Base-by-base conservation (phyloP, 2,888 invertebrate species). In the Nomada ferruginata region DNA sequence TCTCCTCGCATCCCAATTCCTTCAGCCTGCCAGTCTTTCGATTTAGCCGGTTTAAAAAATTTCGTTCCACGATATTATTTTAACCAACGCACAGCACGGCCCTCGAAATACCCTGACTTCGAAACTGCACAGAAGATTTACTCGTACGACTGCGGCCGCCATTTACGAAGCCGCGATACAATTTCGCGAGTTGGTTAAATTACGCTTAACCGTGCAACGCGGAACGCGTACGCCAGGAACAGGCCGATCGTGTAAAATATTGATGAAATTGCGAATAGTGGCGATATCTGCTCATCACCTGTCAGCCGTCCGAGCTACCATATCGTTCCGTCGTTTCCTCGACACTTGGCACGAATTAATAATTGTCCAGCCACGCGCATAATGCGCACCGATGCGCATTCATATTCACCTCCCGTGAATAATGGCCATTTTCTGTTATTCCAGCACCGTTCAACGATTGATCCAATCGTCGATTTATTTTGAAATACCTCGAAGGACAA, bases 321-420 rank as follows among this genome's bases (percentile, higher is more conserved):
- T 79, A 85, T 84, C 76, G 75, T 85, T 82, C 47, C 55, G 63
- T 76, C 79, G 69, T 76, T 79, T 85, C 73, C 75, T 63, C 73
- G 78, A 78, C 85, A 55, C 69, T 60, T 64, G 76, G 57, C 73
- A 72, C 61, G 74, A 75, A 85, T 85, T 85, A 83, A 77, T 80
- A 80, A 80, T 80, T 66, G 57, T 70, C 75, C 75, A 52, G 64
- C 55, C 52, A 20, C 26, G 79, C 60, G 79, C 15, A 44, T 55
- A 70, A 75, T 57, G 75, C 75, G 80, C 52, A 13, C n/a, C 61
- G 57, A 70, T 57, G 65, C 69, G 29, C 65, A 20, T 55, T 64
- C 68, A 7, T 61, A 29, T 72, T 72, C 61, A 36, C 26, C 61
- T n/a, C 53, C 53, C n/a, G 26, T 42, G 57, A 63, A 66, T 61